These are phyloP conservation scores for Zoanthus sociatus DNA, from an alignment of 92 coral and sea anemone genomes.

Conservation along the genomic window DNA sequence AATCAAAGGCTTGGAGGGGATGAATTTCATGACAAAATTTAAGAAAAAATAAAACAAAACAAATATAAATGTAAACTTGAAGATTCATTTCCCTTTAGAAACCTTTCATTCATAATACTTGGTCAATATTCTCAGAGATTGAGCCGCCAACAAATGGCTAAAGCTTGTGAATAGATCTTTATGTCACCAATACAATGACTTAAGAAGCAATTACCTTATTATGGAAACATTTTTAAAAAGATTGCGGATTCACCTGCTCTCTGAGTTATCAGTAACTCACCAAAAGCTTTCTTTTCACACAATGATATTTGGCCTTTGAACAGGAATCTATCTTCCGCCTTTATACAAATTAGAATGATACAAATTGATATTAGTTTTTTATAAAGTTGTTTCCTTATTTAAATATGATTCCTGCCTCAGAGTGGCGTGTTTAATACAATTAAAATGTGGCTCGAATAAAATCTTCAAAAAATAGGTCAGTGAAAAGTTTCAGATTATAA, in stretches of 20 bases:
- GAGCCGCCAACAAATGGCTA: slow-evolving; percentile 40
- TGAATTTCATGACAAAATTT: slow-evolving; percentile 2
- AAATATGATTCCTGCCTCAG: neutral
- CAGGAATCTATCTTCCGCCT: slow-evolving; percentile 22
- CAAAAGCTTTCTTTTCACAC: slow-evolving; percentile 19
- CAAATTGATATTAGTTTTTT: slow-evolving; percentile 3
- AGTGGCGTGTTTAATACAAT: slow-evolving; percentile 2
- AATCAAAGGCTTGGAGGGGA: slow-evolving; percentile 5
- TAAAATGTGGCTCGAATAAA: neutral
- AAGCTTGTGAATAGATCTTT: slow-evolving; percentile 30
- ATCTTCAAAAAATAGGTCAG: neutral
- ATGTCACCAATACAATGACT: slow-evolving; percentile 9
- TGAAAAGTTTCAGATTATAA: neutral
- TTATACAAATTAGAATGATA: neutral
- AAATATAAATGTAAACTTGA: slow-evolving; percentile 1
- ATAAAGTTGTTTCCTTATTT: slow-evolving; percentile 1
- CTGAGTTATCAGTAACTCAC: neutral
- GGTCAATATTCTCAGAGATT: slow-evolving; percentile 11
- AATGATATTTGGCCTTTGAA: slow-evolving; percentile 28
- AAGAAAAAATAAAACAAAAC: slow-evolving; percentile 10
- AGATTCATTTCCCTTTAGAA: slow-evolving; percentile 35
- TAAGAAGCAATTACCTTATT: slow-evolving; percentile 37
- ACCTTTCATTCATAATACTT: slow-evolving; percentile 5
- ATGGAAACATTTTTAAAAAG: slow-evolving; percentile 17
- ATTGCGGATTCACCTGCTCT: slow-evolving; percentile 27